Evolutionary conservation across 1,140 invertebrate species (phyloP).

Genomic region (Muscidifurax raptorellus): DNA sequence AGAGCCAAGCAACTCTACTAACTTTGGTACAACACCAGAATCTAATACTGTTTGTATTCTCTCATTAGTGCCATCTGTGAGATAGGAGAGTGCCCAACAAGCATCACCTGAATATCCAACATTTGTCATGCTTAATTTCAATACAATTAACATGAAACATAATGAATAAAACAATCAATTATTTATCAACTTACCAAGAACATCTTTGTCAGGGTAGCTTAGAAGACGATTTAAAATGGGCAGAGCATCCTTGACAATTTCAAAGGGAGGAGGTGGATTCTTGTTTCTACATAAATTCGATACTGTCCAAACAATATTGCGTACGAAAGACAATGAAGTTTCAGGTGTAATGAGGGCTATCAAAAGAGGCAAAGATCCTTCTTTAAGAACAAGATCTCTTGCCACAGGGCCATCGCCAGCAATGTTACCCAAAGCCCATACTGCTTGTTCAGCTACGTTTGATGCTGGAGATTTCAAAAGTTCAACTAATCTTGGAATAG

Average conservation of each 20-base stretch:
- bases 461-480: constrained; percentile 84
- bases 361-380: constrained; percentile 81
- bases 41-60: constrained; percentile 92
- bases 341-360: constrained; percentile 81
- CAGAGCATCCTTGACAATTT: constrained; percentile 86
- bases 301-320: constrained; percentile 90
- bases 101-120: constrained; percentile 85
- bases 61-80: constrained; percentile 95
- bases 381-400: constrained; percentile 84
- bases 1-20: constrained; percentile 86
- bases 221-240: constrained; percentile 89
- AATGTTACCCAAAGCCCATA: constrained; percentile 99
- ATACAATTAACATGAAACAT: not conserved
- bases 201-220: constrained; percentile 83
- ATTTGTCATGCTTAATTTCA: not conserved
- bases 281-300: constrained; percentile 96
- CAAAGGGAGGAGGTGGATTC: constrained; percentile 88
- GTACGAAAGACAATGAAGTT: constrained; percentile 68
- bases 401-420: constrained; percentile 90
- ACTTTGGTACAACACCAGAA: constrained; percentile 82
- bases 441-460: constrained; percentile 95
- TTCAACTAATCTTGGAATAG: constrained; percentile 89
- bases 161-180: constrained; percentile 9
- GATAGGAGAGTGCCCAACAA: constrained; percentile 97
- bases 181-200: constrained; percentile 78